phyloP scores from a whole-genome alignment of 2,113 vertebrate species.

The Macrotis lagotis region DNA sequence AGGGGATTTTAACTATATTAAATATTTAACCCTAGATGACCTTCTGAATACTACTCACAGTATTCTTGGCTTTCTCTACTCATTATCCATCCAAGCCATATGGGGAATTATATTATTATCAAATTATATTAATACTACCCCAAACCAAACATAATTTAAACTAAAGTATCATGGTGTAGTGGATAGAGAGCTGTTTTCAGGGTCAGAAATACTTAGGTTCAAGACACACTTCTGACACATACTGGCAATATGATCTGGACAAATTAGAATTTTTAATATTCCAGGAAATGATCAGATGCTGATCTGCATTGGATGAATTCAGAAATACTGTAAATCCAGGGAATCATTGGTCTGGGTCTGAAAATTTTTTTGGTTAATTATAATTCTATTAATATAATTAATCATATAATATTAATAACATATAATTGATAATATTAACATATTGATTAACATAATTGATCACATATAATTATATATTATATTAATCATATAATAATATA shows the following conservation, averaged over 20 bases:
- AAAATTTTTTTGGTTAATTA: background rate
- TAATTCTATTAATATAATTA: too few relatives aligned
- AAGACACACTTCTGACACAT: background rate
- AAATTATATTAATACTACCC: background rate
- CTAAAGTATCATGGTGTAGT: background rate
- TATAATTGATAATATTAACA: too few relatives aligned
- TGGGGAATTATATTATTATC: background rate
- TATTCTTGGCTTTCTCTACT: background rate
- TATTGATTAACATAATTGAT: too few relatives aligned
- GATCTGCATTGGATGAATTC: background rate
- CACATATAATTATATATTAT: too few relatives aligned
- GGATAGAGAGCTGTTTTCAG: background rate
- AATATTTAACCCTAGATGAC: background rate
- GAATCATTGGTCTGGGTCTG: background rate
- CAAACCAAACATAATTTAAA: slow-evolving; percentile 1
- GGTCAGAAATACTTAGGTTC: background rate
- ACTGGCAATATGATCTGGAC: background rate
- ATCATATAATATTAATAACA: too few relatives aligned
- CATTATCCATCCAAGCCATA: background rate
- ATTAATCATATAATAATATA: background rate
- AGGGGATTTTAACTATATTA: background rate
- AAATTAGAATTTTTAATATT: background rate
- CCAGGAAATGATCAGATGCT: background rate
- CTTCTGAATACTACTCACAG: background rate
- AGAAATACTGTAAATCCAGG: background rate